Conservation (phyloP, 1,140 invertebrate genomes). For the Papilio polytes region DNA sequence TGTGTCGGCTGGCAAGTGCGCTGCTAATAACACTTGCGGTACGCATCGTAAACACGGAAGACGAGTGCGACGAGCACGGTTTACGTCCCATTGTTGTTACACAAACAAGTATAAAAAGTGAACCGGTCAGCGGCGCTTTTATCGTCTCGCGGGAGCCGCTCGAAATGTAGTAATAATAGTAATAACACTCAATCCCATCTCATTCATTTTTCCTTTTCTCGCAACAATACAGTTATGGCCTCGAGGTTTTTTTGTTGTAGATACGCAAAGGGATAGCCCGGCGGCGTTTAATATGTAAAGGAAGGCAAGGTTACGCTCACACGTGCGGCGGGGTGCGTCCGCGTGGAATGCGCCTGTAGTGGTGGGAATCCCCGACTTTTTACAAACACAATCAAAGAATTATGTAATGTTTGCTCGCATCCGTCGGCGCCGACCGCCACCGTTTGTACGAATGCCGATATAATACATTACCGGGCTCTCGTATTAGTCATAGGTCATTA, state of each 20-base stretch:
- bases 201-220: slow-evolving; percentile 79
- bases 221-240: slow-evolving; percentile 77
- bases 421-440: slow-evolving; percentile 71
- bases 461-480: slow-evolving; percentile 78
- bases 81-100: slow-evolving; percentile 80
- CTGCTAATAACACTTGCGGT: slow-evolving; percentile 34
- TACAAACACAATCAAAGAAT: slow-evolving; percentile 83
- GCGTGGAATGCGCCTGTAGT: slow-evolving; percentile 78
- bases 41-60: slow-evolving; percentile 62
- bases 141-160: slow-evolving; percentile 74
- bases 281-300: slow-evolving; percentile 83
- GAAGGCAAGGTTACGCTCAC: slow-evolving; percentile 82
- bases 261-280: slow-evolving; percentile 83
- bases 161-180: slow-evolving; percentile 79
- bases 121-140: slow-evolving; percentile 80
- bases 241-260: slow-evolving; percentile 71
- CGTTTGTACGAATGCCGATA: slow-evolving; percentile 80
- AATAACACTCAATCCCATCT: slow-evolving; percentile 79
- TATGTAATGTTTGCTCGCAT: slow-evolving; percentile 82
- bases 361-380: slow-evolving; percentile 83
- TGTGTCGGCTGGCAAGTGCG: not conserved
- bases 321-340: slow-evolving; percentile 60
- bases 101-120: slow-evolving; percentile 76
- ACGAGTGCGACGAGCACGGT: slow-evolving; percentile 76
- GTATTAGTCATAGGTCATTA: slow-evolving; percentile 83